A percentile compares a stretch with the other conserved stretches of the same genome.
phyloP scores from a whole-genome alignment of 2,888 invertebrate species.

The Creontiades dilutus region DNA sequence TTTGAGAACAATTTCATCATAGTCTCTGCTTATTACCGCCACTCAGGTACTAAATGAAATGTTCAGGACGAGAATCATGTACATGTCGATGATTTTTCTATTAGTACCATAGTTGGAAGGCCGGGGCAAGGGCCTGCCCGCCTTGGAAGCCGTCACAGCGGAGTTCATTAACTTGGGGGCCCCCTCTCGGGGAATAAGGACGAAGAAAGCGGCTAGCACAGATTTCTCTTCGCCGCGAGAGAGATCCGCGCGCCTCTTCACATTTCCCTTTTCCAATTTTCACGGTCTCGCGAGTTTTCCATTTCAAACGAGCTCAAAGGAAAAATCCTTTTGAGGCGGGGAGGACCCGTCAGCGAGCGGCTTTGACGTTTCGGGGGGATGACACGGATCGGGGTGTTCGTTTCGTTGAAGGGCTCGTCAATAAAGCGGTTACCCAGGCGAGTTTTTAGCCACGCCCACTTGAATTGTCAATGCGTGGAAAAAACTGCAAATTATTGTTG shows the following conservation, averaged over 20 bases:
- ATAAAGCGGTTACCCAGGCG: too few relatives aligned
- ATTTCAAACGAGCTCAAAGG: constrained; percentile 54
- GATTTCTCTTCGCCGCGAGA: constrained; percentile 64
- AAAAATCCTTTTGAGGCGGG: constrained; percentile 1
- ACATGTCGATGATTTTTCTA: too few relatives aligned
- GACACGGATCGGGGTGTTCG: not conserved
- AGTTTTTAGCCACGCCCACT: too few relatives aligned
- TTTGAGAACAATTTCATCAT: too few relatives aligned
- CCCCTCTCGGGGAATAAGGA: constrained; percentile 58
- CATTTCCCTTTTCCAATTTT: constrained; percentile 70
- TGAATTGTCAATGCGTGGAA: too few relatives aligned
- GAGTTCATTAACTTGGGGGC: constrained; percentile 49
- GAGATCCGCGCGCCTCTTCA: constrained; percentile 25
- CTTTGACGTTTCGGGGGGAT: not conserved
- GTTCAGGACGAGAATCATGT: too few relatives aligned
- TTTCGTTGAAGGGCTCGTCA: constrained; percentile 7
- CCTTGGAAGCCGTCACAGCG: constrained; percentile 43
- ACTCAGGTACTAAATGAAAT: too few relatives aligned
- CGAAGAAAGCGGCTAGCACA: constrained; percentile 70
- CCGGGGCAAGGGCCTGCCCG: not conserved
- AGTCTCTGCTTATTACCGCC: too few relatives aligned
- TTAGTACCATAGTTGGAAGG: not conserved
- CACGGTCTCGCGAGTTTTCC: constrained; percentile 69
- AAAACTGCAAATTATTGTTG: too few relatives aligned
- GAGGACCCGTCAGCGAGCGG: not conserved